phyloP scores from a whole-genome alignment of 2,113 vertebrate species.

The Sinocyclocheilus anophthalmus region DNA sequence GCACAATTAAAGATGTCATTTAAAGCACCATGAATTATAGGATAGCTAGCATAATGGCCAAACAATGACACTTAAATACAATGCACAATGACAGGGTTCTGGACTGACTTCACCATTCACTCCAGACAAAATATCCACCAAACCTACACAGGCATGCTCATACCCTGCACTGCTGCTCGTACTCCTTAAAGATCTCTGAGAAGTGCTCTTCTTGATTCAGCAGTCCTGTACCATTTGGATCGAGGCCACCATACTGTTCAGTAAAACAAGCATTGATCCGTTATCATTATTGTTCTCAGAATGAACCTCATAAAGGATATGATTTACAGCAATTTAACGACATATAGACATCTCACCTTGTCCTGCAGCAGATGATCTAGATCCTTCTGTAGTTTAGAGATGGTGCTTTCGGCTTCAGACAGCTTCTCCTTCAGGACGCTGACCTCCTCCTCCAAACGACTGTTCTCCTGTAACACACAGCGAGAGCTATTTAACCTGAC shows the following conservation, averaged over 20 bases:
- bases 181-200: slow-evolving; percentile 78
- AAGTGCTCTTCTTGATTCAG: slow-evolving; percentile 76
- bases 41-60: neutral
- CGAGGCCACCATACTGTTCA: slow-evolving; percentile 72
- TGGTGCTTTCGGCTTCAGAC: slow-evolving; percentile 73
- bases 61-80: neutral
- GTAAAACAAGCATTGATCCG: slow-evolving; percentile 18
- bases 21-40: neutral
- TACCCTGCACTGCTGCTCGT: slow-evolving; percentile 85
- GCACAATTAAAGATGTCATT: neutral
- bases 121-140: neutral
- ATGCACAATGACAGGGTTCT: neutral
- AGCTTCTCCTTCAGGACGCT: slow-evolving; percentile 75
- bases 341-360: slow-evolving; percentile 73
- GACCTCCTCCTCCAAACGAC: slow-evolving; percentile 81
- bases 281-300: neutral
- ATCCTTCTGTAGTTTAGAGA: slow-evolving; percentile 78
- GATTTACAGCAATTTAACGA: neutral
- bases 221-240: slow-evolving; percentile 68
- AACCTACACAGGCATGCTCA: neutral
- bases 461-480: slow-evolving; percentile 80
- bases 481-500: slow-evolving; percentile 49
- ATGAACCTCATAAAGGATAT: neutral
- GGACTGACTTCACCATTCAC: neutral
- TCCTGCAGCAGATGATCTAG: slow-evolving; percentile 74